Evolutionary conservation across 2,888 invertebrate genomes (phyloP).

Genomic region (Tiphia femorata): DNA sequence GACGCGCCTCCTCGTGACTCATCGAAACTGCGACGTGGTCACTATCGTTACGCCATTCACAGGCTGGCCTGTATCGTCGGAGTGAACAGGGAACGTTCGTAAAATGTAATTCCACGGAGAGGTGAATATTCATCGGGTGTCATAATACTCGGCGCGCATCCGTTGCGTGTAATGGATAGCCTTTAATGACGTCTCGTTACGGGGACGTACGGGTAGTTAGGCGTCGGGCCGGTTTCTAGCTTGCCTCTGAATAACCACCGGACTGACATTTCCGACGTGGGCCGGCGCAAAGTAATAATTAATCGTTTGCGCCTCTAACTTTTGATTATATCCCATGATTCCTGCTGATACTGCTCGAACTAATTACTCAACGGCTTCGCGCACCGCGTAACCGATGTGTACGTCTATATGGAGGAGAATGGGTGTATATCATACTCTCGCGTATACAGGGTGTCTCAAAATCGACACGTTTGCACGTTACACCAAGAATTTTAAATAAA

Average conservation of each 20-base stretch:
- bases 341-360: slow-evolving; percentile 29
- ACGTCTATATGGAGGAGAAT: too few species aligned
- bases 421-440: too few species aligned
- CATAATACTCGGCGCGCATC: slow-evolving; percentile 32
- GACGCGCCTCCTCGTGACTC: too few species aligned
- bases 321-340: slow-evolving; percentile 35
- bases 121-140: slow-evolving; percentile 35
- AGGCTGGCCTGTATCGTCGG: too few species aligned
- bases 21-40: too few species aligned
- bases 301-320: slow-evolving; percentile 23
- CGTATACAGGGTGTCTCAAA: too few species aligned
- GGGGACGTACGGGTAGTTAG: slow-evolving; percentile 23
- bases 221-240: slow-evolving; percentile 12
- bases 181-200: slow-evolving; percentile 36
- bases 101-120: neutral
- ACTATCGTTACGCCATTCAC: too few species aligned
- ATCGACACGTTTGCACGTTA: too few species aligned
- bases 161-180: slow-evolving; percentile 27
- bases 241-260: slow-evolving; percentile 7
- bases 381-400: slow-evolving; percentile 11
- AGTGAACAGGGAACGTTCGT: too few species aligned
- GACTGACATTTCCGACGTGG: slow-evolving; percentile 25
- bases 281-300: slow-evolving; percentile 17
- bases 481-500: too few species aligned
- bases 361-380: slow-evolving; percentile 34